Conservation (phyloP, 2,888 invertebrate species). For the Sicus ferrugineus region DNA sequence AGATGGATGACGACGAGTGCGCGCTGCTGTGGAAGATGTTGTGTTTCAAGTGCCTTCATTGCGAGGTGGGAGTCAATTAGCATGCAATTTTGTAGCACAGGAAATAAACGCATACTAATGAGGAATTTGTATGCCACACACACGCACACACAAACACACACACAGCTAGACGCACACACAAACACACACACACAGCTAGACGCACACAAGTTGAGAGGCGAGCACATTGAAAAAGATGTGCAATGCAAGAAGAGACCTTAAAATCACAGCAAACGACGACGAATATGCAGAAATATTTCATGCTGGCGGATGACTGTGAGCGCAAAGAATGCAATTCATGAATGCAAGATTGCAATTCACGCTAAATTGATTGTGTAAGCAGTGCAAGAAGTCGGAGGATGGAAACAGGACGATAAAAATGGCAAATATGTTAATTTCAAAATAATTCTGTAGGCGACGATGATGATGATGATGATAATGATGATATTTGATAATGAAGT, state of each 20-base stretch:
- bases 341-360: constrained; percentile 36
- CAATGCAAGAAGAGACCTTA: constrained; percentile 16
- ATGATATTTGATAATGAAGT: no score
- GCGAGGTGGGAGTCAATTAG: constrained; percentile 26
- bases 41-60: not conserved
- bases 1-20: not conserved
- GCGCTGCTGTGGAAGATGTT: not conserved
- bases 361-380: no score
- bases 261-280: constrained; percentile 1
- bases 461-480: no score
- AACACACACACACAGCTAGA: constrained; percentile 4
- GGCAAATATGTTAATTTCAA: no score
- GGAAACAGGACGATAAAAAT: no score
- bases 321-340: constrained; percentile 30
- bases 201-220: not conserved
- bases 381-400: no score
- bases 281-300: constrained; percentile 23
- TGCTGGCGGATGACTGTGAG: constrained; percentile 14
- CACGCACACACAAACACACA: not conserved
- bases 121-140: constrained; percentile 4
- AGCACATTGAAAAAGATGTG: not conserved
- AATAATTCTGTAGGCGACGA: no score
- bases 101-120: constrained; percentile 6
- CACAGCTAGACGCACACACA: not conserved
- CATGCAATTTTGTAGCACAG: constrained; percentile 11